Percentiles rank a stretch among this genome's conserved stretches.
Evolutionary conservation across 1,140 invertebrate species (phyloP).

Genomic region (Leptonema lineaticorne): DNA sequence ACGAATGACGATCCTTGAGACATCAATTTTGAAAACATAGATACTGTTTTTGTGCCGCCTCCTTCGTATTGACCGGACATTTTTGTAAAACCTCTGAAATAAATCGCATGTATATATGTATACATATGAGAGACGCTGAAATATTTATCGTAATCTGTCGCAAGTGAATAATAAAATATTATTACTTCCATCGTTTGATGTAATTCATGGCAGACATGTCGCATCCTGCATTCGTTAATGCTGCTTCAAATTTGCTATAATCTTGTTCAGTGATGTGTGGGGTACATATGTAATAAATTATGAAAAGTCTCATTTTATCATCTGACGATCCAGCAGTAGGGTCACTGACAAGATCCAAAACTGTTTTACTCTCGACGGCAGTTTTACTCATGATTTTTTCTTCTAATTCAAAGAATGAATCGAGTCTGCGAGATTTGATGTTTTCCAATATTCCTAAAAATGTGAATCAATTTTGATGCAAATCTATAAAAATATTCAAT

Average conservation of each 20-base stretch:
- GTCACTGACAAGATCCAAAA: conserved; percentile 83
- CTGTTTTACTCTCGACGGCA: conserved; percentile 69
- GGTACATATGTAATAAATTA: conserved; percentile 91
- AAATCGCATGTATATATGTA: conserved; percentile 33
- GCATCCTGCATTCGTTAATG: conserved; percentile 79
- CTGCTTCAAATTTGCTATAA: conserved; percentile 77
- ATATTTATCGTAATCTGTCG: not conserved
- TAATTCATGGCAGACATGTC: conserved; percentile 82
- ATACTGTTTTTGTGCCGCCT: conserved; percentile 94
- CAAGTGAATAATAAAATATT: not conserved
- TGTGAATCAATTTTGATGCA: too few relatives aligned
- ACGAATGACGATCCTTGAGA: conserved; percentile 97
- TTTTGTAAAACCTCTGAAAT: conserved; percentile 74
- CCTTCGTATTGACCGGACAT: conserved; percentile 84
- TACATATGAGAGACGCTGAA: not conserved
- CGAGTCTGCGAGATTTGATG: conserved; percentile 89
- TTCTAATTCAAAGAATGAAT: conserved; percentile 96
- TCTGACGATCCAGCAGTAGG: conserved; percentile 81
- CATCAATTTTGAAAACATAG: conserved; percentile 98
- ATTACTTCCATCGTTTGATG: conserved; percentile 86
- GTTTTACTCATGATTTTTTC: conserved; percentile 93
- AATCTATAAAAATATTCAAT: too few relatives aligned
- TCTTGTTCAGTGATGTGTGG: conserved; percentile 79
- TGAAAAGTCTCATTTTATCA: conserved; percentile 93
- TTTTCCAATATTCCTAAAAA: conserved; percentile 77